phyloP scores from a whole-genome alignment of 2,113 vertebrate species.

The Myrmecobius fasciatus region DNA sequence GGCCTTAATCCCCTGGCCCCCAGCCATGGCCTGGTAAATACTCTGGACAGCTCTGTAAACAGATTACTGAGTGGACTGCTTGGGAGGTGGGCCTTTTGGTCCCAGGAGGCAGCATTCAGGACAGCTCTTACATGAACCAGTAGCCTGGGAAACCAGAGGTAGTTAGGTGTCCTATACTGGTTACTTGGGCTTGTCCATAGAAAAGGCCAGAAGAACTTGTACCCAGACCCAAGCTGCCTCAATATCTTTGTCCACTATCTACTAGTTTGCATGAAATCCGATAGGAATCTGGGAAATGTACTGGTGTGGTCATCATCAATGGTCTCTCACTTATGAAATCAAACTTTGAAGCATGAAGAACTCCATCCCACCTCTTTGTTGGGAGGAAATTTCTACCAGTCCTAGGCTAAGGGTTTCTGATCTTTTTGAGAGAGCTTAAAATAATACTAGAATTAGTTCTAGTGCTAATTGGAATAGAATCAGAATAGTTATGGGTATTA shows the following conservation, averaged over 20 bases:
- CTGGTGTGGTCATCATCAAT: too few relatives aligned
- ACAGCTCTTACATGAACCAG: conserved; percentile 2
- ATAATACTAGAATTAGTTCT: too few relatives aligned
- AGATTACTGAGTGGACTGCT: conserved; percentile 68
- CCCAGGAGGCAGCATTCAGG: conserved; percentile 18
- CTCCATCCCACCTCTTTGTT: too few relatives aligned
- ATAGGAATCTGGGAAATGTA: too few relatives aligned
- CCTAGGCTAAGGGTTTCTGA: too few relatives aligned
- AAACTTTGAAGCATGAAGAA: too few relatives aligned
- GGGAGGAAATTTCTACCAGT: too few relatives aligned
- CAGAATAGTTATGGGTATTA: too few relatives aligned
- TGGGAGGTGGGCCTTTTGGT: conserved; percentile 41
- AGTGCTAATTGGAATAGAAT: too few relatives aligned
- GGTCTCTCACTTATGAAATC: too few relatives aligned
- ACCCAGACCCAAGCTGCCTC: not conserved
- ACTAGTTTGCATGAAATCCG: too few relatives aligned
- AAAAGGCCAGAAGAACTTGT: not conserved
- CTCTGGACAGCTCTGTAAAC: conserved; percentile 69
- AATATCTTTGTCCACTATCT: not conserved
- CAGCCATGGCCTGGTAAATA: conserved; percentile 54
- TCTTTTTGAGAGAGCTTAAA: too few relatives aligned
- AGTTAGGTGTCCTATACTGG: not conserved
- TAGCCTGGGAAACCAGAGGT: fast-evolving
- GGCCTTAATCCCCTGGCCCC: conserved; percentile 63
- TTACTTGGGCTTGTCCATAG: not conserved